Base-by-base conservation (phyloP, 2,113 vertebrate genomes). In the Callipepla squamata region DNA sequence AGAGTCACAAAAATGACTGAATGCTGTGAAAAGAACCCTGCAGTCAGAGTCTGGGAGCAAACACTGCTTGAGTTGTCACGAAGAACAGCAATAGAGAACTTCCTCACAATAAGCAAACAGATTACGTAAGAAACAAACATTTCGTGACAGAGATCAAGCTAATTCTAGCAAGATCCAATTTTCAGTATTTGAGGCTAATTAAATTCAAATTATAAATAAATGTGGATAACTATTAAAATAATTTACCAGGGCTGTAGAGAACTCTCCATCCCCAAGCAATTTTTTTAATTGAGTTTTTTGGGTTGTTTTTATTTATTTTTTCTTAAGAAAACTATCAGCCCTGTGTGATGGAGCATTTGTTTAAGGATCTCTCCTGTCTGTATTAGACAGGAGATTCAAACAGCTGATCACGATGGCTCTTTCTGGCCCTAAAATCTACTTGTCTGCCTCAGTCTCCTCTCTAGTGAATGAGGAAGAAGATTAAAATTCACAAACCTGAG, bases 121-220 rank as follows among this genome's bases (percentile, higher is more conserved):
- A 57, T 96, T 88, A 95, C 10, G 18, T 90, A 90, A 87, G 88
- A 93, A 90, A 88, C 76, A 96, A 95, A 95, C 90, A 96, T 96
- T 96, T 93, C 76, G 65, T 94, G 92, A 93, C 90, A 94, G 85
- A 89, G 91, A 94, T 94, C 82, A 92, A 90, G 90, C 68, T 74
- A 94, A 92, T 90, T 70, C 73, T 80, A 78, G 80, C 68, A 83
- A 90, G 76, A 95, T 94, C 47, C 32, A 80, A 94, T 96, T 95
- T 96, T 69, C 88, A 85, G 76, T 94, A 93, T 91, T 94, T 92
- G 80, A 85, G 51, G 80, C 61, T 94, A 96, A 96, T 96, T 78
- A 83, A 88, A 94, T 93, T 76, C 85, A 75, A 93, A 74, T 87
- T 86, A 88, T 69, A 94, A 68, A 90, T 92, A 93, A 90, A 83